Conservation (phyloP, 2,113 vertebrate species). For the Zosterops borbonicus region DNA sequence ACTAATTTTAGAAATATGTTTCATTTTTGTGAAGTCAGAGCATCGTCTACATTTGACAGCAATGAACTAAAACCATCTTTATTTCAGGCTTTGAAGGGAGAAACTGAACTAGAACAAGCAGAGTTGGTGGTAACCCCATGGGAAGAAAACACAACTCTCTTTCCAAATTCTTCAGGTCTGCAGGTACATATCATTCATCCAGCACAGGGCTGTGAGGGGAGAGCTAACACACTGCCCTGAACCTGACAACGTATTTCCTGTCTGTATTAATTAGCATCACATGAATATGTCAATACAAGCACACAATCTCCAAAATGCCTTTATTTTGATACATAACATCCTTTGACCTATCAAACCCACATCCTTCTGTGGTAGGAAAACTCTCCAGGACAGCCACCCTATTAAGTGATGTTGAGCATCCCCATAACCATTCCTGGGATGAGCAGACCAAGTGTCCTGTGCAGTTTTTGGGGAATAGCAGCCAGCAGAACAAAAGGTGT, state of each 20-base stretch:
- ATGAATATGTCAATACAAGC: not conserved
- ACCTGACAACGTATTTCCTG: not conserved
- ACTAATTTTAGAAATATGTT: not conserved
- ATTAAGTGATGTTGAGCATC: not conserved
- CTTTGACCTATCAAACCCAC: not conserved
- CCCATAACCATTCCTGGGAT: not conserved
- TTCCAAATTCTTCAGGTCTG: not conserved
- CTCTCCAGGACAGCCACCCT: not conserved
- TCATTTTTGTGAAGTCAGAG: not conserved
- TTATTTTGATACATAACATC: not conserved
- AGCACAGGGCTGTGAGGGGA: not conserved
- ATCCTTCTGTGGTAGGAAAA: not conserved
- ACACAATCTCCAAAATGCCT: not conserved
- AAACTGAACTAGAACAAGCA: fast-evolving
- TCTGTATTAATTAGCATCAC: not conserved
- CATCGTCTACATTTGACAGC: not conserved
- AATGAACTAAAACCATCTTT: not conserved
- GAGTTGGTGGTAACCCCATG: not conserved
- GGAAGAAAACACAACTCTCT: not conserved
- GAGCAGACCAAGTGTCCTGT: not conserved
- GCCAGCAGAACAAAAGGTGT: not conserved
- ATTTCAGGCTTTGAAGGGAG: not conserved
- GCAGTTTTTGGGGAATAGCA: not conserved
- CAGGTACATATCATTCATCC: not conserved
- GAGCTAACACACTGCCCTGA: not conserved